Conservation (phyloP, 2,888 invertebrate species). For the Adineta ricciae region DNA sequence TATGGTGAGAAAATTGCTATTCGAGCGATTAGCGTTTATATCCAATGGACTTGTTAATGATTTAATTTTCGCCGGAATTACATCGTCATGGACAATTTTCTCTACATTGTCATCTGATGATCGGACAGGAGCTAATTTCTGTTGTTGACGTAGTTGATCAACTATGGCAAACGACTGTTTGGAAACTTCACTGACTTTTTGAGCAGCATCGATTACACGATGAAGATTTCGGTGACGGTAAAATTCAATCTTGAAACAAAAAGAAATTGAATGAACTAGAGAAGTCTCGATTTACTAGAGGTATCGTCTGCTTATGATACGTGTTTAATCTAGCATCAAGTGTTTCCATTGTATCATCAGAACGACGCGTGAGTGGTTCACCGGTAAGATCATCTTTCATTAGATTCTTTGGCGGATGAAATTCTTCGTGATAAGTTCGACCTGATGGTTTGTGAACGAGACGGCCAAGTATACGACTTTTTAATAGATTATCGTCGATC, state of each 20-base stretch:
- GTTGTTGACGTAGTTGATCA: not conserved
- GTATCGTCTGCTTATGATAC: constrained; percentile 80
- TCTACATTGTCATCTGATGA: not conserved
- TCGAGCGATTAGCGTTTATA: not conserved
- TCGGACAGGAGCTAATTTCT: not conserved
- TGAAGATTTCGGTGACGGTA: not conserved
- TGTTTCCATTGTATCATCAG: constrained; percentile 84
- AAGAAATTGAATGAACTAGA: not conserved
- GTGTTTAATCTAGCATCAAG: constrained; percentile 73
- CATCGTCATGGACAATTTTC: not conserved
- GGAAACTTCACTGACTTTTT: not conserved
- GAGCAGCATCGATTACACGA: not conserved
- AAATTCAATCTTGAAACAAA: constrained; percentile 20
- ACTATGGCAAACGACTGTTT: not conserved
- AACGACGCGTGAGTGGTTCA: constrained; percentile 73
- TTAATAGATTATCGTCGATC: constrained; percentile 77
- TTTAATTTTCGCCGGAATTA: not conserved
- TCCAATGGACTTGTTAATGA: not conserved
- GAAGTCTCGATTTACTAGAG: constrained; percentile 54
- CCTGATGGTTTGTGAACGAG: constrained; percentile 79
- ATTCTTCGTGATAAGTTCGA: constrained; percentile 88
- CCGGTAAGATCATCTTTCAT: constrained; percentile 76
- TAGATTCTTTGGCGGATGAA: constrained; percentile 75
- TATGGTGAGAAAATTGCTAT: not conserved
- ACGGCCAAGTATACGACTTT: constrained; percentile 78